These are phyloP conservation scores for Cynodonichthys magdalenae DNA, from an alignment of 2,797 vertebrate genomes.

Conservation along the genomic window DNA sequence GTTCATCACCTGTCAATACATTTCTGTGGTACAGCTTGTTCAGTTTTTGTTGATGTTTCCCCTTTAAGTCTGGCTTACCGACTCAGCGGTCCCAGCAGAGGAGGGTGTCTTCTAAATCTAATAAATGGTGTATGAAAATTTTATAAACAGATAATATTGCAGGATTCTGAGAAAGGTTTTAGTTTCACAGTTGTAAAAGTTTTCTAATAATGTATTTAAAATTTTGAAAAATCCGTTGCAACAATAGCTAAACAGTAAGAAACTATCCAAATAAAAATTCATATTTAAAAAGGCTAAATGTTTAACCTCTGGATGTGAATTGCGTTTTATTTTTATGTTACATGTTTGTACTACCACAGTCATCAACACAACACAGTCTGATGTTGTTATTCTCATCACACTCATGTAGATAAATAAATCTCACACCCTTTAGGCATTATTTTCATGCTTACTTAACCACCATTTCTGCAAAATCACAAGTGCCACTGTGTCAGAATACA, in stretches of 20 bases:
- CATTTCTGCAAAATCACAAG: conserved; percentile 43
- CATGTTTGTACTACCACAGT: conserved; percentile 36
- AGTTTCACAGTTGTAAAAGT: conserved; percentile 9
- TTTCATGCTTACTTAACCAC: conserved; percentile 60
- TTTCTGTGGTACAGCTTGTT: neutral
- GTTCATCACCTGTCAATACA: neutral
- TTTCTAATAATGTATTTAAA: neutral
- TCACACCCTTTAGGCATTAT: conserved; percentile 46
- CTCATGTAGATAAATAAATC: conserved; percentile 40
- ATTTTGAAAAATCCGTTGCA: conserved; percentile 13
- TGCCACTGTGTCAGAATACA: conserved; percentile 54
- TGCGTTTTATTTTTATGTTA: too few species aligned
- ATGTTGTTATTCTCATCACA: conserved; percentile 45
- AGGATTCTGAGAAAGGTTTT: conserved; percentile 18
- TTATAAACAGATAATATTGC: conserved; percentile 20
- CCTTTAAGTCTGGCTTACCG: conserved; percentile 27
- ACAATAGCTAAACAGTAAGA: neutral
- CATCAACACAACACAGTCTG: conserved; percentile 44
- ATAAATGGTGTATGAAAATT: conserved; percentile 46
- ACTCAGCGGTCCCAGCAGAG: conserved; percentile 2
- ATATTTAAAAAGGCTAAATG: neutral
- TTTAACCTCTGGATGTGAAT: neutral
- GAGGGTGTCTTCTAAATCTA: conserved; percentile 33
- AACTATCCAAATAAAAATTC: neutral
- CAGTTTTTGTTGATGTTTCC: conserved; percentile 12